phyloP scores from a whole-genome alignment of 1,140 invertebrate species.

The Hyles vespertilio region DNA sequence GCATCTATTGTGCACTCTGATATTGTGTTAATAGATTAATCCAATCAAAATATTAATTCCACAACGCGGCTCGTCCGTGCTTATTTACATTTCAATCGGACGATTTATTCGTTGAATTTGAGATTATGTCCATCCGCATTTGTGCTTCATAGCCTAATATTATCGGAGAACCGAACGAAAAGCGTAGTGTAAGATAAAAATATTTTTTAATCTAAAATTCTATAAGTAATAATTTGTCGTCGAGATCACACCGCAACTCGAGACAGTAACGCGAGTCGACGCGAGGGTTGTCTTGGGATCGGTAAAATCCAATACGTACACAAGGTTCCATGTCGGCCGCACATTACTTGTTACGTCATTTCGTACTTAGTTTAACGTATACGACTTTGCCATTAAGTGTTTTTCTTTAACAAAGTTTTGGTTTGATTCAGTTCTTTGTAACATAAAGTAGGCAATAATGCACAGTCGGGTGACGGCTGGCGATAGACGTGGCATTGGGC shows the following conservation, averaged over 20 bases:
- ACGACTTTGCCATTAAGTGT: too few species aligned
- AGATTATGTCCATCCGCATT: constrained; percentile 38
- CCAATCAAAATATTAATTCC: constrained; percentile 72
- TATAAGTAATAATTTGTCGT: constrained; percentile 16
- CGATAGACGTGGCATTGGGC: constrained; percentile 1
- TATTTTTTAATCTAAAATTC: constrained; percentile 16
- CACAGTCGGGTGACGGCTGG: too few species aligned
- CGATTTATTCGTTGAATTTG: constrained; percentile 52
- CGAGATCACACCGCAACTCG: constrained; percentile 21
- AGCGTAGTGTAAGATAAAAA: constrained; percentile 1
- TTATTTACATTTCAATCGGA: constrained; percentile 64
- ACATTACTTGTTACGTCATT: background rate
- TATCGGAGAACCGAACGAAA: background rate
- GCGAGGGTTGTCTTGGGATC: constrained; percentile 13
- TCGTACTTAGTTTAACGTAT: too few species aligned
- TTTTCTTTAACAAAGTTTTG: too few species aligned
- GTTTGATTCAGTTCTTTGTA: too few species aligned
- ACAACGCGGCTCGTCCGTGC: constrained; percentile 48
- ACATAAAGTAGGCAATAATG: background rate
- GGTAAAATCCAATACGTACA: constrained; percentile 12
- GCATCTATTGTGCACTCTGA: constrained; percentile 45
- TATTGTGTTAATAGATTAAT: constrained; percentile 71
- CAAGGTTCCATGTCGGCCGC: background rate
- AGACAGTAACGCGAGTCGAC: constrained; percentile 23
- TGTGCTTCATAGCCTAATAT: background rate